phyloP scores from a whole-genome alignment of 2,113 vertebrate genomes.

The Trachemys scripta region DNA sequence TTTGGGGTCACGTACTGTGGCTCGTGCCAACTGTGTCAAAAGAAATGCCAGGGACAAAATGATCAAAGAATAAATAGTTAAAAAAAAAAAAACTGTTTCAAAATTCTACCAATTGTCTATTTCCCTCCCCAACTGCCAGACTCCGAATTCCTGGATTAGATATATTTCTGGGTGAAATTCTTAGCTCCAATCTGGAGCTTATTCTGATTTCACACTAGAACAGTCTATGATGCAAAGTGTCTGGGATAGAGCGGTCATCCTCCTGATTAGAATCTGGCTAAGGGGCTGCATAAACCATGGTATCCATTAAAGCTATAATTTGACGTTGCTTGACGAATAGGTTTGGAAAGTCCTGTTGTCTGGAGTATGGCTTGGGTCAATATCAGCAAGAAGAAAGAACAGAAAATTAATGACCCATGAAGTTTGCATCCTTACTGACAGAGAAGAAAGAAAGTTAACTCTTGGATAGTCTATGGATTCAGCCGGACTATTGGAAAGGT shows the following conservation, averaged over 20 bases:
- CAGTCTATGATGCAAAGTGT: background rate
- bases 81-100: background rate
- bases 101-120: background rate
- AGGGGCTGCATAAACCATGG: background rate
- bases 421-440: background rate
- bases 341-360: background rate
- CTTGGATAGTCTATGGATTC: background rate
- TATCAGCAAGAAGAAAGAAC: background rate
- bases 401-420: background rate
- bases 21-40: constrained; percentile 89
- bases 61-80: constrained; percentile 14
- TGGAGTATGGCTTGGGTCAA: background rate
- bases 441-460: background rate
- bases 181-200: background rate
- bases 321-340: background rate
- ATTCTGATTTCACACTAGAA: background rate
- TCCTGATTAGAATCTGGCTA: background rate
- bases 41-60: constrained; percentile 42
- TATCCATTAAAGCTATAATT: background rate
- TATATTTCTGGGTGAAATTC: background rate
- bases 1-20: constrained; percentile 97
- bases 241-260: background rate
- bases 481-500: background rate
- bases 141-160: background rate
- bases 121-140: background rate